Percentiles rank a stretch among this genome's conserved stretches.
These are phyloP conservation scores for Mus minutoides DNA, from an alignment of 2,797 vertebrate genomes.

Conservation along the genomic window DNA sequence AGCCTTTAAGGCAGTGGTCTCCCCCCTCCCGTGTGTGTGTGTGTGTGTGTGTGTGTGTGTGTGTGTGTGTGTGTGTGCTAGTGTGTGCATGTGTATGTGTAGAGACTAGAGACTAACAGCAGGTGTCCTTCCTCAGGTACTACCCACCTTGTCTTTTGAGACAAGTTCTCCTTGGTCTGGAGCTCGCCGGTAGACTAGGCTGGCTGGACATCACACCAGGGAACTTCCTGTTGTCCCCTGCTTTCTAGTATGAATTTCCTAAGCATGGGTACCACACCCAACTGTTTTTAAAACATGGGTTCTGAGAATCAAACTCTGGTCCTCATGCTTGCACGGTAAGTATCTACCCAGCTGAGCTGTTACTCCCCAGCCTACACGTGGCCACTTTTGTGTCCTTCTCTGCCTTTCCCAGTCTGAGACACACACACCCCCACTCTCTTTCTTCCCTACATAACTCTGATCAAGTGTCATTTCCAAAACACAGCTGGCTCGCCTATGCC, in stretches of 20 bases:
- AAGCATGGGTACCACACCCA: background rate
- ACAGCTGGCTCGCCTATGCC: background rate
- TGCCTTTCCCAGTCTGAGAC: slow-evolving; percentile 84
- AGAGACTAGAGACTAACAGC: background rate
- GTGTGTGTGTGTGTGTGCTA: background rate
- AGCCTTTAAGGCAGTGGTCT: slow-evolving; percentile 90
- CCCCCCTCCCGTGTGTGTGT: slow-evolving; percentile 72
- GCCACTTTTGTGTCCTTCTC: slow-evolving; percentile 86
- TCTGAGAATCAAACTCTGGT: background rate
- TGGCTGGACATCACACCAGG: background rate
- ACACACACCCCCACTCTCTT: too few relatives aligned
- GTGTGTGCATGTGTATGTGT: background rate
- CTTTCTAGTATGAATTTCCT: background rate
- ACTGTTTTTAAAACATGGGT: background rate
- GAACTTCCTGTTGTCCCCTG: background rate
- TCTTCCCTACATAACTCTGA: background rate
- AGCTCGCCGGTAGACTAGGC: background rate
- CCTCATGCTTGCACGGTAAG: background rate
- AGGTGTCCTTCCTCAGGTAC: background rate
- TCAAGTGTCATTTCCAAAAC: slow-evolving; percentile 40
- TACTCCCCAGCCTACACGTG: slow-evolving; percentile 79
- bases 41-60: background rate
- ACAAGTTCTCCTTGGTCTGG: background rate
- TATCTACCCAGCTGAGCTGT: background rate
- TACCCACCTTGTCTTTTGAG: background rate